Conservation (phyloP, 2,888 invertebrate species). For the Caenorhabditis sp. region DNA sequence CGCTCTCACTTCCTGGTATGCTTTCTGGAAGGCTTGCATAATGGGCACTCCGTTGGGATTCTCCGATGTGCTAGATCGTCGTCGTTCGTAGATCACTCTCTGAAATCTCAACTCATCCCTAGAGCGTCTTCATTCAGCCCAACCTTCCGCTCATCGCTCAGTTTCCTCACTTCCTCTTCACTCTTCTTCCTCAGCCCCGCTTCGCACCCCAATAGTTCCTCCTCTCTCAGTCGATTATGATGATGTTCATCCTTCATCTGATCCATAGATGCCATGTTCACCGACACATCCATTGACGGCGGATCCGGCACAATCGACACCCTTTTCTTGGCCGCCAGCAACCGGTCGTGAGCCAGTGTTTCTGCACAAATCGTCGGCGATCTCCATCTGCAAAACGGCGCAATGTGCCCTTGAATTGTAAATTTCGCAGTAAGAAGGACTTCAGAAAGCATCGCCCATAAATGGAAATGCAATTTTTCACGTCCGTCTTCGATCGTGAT, state of each 20-base stretch:
- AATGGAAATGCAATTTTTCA: slow-evolving; percentile 8
- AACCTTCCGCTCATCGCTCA: slow-evolving; percentile 61
- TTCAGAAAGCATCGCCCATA: no score
- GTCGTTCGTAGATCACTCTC: slow-evolving; percentile 53
- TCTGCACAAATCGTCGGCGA: slow-evolving; percentile 72
- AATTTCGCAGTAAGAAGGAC: slow-evolving; percentile 8
- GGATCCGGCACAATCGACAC: slow-evolving; percentile 72
- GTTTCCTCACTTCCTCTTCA: slow-evolving; percentile 62
- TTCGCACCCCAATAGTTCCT: slow-evolving; percentile 51
- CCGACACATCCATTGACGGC: slow-evolving; percentile 70
- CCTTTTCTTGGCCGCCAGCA: slow-evolving; percentile 67
- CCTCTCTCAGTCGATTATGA: slow-evolving; percentile 62
- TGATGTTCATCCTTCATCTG: slow-evolving; percentile 69
- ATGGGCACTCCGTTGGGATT: slow-evolving; percentile 70
- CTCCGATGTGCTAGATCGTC: slow-evolving; percentile 59
- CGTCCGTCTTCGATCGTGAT: not conserved
- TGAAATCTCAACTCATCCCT: not conserved
- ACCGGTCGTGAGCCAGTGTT: slow-evolving; percentile 68
- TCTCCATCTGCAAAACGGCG: slow-evolving; percentile 59
- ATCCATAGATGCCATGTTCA: slow-evolving; percentile 62
- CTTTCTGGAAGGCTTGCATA: slow-evolving; percentile 70
- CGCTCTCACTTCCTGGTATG: slow-evolving; percentile 62
- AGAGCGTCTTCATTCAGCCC: not conserved
- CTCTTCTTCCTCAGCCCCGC: slow-evolving; percentile 48
- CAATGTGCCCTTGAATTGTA: slow-evolving; percentile 19